Evolutionary conservation across 2,797 vertebrate species (phyloP).

Genomic region (Malurus splendens): DNA sequence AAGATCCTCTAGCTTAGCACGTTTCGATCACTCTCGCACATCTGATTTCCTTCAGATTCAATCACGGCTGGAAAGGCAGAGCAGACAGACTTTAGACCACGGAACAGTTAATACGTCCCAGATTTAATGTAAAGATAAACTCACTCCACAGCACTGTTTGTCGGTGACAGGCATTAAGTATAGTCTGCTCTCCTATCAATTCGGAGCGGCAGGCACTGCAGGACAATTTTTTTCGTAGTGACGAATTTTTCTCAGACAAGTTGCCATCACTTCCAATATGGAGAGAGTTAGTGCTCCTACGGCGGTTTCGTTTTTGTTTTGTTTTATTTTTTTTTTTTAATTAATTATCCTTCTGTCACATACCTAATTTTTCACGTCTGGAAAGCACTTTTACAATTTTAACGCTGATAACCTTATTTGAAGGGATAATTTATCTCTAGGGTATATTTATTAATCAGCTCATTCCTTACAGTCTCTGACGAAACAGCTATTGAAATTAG

Average conservation of each 20-base stretch:
- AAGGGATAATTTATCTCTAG: background rate
- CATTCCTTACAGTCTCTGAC: background rate
- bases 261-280: background rate
- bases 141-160: background rate
- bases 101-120: conserved; percentile 53
- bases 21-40: conserved; percentile 45
- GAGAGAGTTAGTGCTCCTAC: background rate
- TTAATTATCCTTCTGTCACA: background rate
- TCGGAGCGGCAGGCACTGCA: background rate
- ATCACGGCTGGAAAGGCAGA: conserved; percentile 7
- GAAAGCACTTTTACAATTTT: background rate
- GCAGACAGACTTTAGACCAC: conserved; percentile 13
- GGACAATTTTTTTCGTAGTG: background rate
- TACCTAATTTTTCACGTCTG: background rate
- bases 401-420: background rate
- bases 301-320: background rate
- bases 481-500: background rate
- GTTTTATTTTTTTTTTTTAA: background rate
- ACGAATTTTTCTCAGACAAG: background rate
- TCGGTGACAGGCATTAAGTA: background rate
- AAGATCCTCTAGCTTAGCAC: conserved; percentile 21
- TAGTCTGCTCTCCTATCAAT: conserved; percentile 1
- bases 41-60: conserved; percentile 57
- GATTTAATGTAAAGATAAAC: conserved; percentile 55
- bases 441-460: background rate